Base-by-base conservation (phyloP, 2,113 vertebrate species). In the Sceloporus tristichus region DNA sequence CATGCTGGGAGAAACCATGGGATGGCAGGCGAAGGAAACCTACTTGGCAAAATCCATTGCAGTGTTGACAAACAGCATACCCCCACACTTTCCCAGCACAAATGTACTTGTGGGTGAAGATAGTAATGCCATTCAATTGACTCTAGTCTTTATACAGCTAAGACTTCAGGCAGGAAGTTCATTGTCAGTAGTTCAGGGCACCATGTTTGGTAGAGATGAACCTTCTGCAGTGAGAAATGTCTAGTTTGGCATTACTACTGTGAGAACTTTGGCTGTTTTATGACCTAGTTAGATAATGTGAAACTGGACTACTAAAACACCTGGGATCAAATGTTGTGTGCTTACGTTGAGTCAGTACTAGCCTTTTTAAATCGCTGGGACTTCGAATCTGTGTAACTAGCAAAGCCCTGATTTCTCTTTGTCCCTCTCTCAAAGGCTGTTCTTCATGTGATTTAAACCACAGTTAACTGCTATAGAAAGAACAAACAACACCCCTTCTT, bases 311-410 rank as follows among this genome's bases (percentile, higher is more conserved):
- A n/a, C n/a, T 65, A 81, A 34, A 85, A 89, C 2, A 81, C 42
- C 48, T 73, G 80, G 74, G 23, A 75, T 85, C 71, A 92, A 73
- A 2, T 76, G 56, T n/a, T 54, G 40, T 91, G n/a, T 83, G 27
- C 84, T 88, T 70, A 7, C 38, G 78, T 25, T 78, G 66, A 5
- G 1, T 3, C 1, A 53, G 8, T 82, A 25, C 91, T 76, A 48
- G 7, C 82, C 10, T 4, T 25, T 93, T 93, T 90, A 70, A 88
- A 40, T 91, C 88, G 87, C 38, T 62, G 14, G 29, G 5, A 66
- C 40, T 87, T 34, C 13, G 16, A 54, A 40, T 54, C 77, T 53
- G 54, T 77, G 11, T 81, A 90, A 79, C 14, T 25, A 27, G 90
- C 40, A 83, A 10, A 38, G 88, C 3, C 68, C 7, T 59, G 80